Evolutionary conservation across 2,113 vertebrate species (phyloP), one percentile per base, ranked within the genome.

Genomic region (Elaphurus davidianus): DNA sequence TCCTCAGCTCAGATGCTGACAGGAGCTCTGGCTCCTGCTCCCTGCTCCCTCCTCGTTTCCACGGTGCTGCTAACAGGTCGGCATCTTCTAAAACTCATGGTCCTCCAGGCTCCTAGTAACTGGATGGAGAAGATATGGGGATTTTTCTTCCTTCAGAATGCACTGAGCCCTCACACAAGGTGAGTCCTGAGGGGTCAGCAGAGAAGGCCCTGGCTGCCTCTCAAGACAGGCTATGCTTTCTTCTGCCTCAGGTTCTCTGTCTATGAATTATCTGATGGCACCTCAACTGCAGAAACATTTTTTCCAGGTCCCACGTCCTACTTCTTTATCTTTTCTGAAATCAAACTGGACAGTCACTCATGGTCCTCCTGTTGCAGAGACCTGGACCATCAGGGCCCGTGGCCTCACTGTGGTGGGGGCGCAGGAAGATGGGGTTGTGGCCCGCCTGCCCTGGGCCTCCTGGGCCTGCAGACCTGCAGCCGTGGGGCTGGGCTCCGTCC

Each of bases 401-500:
- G 36, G 21, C 36, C 23, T 43, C 3, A 40, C 36, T 43, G 5
- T 43, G 36, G 21, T 43, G 71, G 13, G 36, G 71, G 36, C 0
- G 21, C 11, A 40, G 71, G 21, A 76, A 43, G 21, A 43, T 74
- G 71, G 71, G 4, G 21, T 10, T 74, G 36, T 43, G 71, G 71
- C 36, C 71, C 1, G 47, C 36, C 11, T 13, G 21, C 21, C 36
- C 36, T 40, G 21, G 19, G 11, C 11, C 21, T 43, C 36, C 21
- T 74, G 71, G 21, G 36, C 11, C 36, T 43, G 21, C 21, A 25
- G 36, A 43, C 36, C 71, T 12, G 6, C 60, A 64, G 14, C 62
- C 0, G 10, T 6, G 21, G 71, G 5, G 0, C 8, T 7, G 36
- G 5, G 71, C 19, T 6, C 1, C 9, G 2, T 43, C 71, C 36